phyloP scores from a whole-genome alignment of 2,888 invertebrate genomes.

The Clanis bilineata region DNA sequence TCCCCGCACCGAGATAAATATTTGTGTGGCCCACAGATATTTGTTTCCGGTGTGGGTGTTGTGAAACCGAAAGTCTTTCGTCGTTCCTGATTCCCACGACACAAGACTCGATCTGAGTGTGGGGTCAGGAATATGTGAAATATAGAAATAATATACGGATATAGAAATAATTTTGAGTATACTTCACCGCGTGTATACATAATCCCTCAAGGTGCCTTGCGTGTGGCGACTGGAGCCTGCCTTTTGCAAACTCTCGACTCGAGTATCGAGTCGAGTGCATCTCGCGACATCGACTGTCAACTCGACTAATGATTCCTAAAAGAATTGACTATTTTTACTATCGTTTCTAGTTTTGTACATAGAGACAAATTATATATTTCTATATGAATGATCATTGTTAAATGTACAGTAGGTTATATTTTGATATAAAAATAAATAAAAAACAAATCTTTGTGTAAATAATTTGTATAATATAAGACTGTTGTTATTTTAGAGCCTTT shows the following conservation, averaged over 20 bases:
- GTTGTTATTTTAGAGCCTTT: slow-evolving; percentile 80
- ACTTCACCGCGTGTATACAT: too few relatives aligned
- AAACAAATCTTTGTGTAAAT: slow-evolving; percentile 74
- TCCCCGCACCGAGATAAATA: too few relatives aligned
- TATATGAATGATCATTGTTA: slow-evolving; percentile 73
- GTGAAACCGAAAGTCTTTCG: too few relatives aligned
- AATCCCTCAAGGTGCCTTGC: slow-evolving; percentile 37
- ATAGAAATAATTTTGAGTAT: too few relatives aligned
- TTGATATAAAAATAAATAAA: slow-evolving; percentile 56
- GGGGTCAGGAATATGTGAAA: too few relatives aligned
- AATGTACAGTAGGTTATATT: slow-evolving; percentile 77
- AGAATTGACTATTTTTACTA: slow-evolving; percentile 77
- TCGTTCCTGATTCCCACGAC: too few relatives aligned
- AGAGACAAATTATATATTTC: slow-evolving; percentile 75
- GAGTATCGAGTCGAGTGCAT: slow-evolving; percentile 38
- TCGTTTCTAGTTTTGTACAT: slow-evolving; percentile 76
- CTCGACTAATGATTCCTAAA: slow-evolving; percentile 68
- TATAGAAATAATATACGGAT: too few relatives aligned
- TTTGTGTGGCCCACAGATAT: too few relatives aligned
- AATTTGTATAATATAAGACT: slow-evolving; percentile 79
- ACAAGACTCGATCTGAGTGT: too few relatives aligned
- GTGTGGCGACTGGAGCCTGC: background rate
- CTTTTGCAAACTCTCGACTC: background rate
- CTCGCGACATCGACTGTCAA: slow-evolving; percentile 39
- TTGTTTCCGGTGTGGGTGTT: too few relatives aligned